Percentiles rank a stretch among this genome's conserved stretches.
These are phyloP conservation scores for Colletes latitarsis DNA, from an alignment of 1,140 invertebrate species.

Conservation along the genomic window DNA sequence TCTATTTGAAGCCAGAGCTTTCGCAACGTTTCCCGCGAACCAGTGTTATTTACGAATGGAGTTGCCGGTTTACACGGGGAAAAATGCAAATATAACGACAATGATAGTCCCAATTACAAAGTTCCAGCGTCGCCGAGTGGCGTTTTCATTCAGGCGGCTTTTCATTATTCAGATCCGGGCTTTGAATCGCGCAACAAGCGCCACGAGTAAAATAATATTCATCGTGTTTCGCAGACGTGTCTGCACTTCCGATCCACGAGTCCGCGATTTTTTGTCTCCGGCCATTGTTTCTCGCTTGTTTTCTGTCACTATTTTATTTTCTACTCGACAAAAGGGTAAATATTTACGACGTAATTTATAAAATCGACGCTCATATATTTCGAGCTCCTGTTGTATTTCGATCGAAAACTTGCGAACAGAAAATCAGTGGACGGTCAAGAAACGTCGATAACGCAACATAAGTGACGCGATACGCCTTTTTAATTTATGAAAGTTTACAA, in stretches of 20 bases:
- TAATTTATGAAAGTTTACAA: no score
- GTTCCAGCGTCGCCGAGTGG: slow-evolving; percentile 12
- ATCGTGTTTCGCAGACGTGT: slow-evolving; percentile 30
- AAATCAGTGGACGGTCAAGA: no score
- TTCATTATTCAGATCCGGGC: slow-evolving; percentile 35
- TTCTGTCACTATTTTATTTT: background rate
- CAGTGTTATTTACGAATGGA: background rate
- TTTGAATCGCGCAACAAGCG: slow-evolving; percentile 20
- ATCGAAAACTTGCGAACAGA: background rate
- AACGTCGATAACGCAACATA: no score
- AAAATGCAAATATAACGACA: slow-evolving; percentile 42
- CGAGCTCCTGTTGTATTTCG: background rate
- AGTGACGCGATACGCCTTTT: no score
- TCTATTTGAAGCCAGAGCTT: background rate
- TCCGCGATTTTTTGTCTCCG: background rate
- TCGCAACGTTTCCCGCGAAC: background rate
- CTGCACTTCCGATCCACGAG: background rate
- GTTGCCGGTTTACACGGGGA: background rate
- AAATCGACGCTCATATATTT: background rate
- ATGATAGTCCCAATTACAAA: slow-evolving; percentile 46
- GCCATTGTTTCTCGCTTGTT: background rate
- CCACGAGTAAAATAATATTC: slow-evolving; percentile 48
- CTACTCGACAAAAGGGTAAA: background rate
- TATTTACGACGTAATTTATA: background rate
- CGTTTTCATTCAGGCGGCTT: slow-evolving; percentile 47